Evolutionary conservation across 92 coral and sea anemone species (phyloP), one percentile per base, ranked within the genome.

Genomic region (Anthopleura xanthogrammica): DNA sequence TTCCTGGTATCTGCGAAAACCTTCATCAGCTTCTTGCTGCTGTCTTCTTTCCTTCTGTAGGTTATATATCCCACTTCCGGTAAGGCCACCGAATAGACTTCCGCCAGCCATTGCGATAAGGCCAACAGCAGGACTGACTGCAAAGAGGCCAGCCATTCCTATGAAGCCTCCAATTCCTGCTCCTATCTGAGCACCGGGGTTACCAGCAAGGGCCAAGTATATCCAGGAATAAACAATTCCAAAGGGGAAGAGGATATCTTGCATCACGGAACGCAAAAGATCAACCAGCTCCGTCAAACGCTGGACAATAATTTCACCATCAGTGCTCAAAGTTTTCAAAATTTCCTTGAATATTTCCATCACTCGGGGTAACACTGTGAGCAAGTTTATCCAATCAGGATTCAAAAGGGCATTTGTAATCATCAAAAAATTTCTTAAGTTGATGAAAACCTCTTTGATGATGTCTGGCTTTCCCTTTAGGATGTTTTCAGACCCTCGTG

Each of bases 181-280:
- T 39, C 95, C 95, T 54, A 89, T 52, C 82, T 84, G 86, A 40
- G 89, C 91, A 8, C 92, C 94, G 8, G 97, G 95, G 76, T 80
- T 83, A 10, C 76, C 46, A 65, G n/a, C 16, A 16, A 89, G 13
- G 16, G 92, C 84, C 2, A 91, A 82, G 40, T 87, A 78, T 40
- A 91, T 87, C 97, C 97, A 93, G 22, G 86, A 76, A 89, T 93
- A 93, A 52, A 93, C 60, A 13, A 93, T 91, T 11, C 97, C 97
- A 86, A 93, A 93, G 54, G 91, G 79, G n/a, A 88, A 91, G 46
- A 93, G 92, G 24, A 93, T 91, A 36, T 60, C 62, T 77, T 85
- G 89, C 7, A 91, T 84, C 36, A 91, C 87, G 48, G 77, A 83
- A 42, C 88, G 78, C 22, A 92, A 85, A 4, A 91, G 86, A 52